Conservation (phyloP, 37 sponge, comb jelly and placozoan genomes). For the Haliclona indistincta region DNA sequence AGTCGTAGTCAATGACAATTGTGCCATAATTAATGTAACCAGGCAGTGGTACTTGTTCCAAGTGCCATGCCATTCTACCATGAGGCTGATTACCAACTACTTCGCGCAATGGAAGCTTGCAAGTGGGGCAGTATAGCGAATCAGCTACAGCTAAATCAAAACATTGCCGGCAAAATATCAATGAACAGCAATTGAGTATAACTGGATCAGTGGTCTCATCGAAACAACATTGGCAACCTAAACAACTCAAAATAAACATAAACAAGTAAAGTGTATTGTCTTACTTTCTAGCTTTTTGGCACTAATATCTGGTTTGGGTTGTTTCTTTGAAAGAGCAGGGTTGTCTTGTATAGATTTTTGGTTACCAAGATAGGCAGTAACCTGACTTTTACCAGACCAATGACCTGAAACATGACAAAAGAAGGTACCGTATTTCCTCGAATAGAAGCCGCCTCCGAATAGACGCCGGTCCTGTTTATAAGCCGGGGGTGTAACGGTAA, state of each 20-base stretch:
- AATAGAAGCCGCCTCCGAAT: too few relatives aligned
- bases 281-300: not conserved
- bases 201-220: constrained; percentile 3
- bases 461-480: too few relatives aligned
- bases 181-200: constrained; percentile 9
- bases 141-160: constrained; percentile 8
- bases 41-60: constrained; percentile 20
- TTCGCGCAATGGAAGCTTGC: constrained; percentile 40
- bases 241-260: not conserved
- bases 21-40: constrained; percentile 54
- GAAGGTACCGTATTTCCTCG: too few relatives aligned
- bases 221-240: constrained; percentile 13
- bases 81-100: constrained; percentile 59
- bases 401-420: too few relatives aligned
- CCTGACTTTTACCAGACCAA: too few relatives aligned
- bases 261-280: not conserved
- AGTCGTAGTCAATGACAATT: constrained; percentile 56
- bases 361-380: too few relatives aligned
- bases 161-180: constrained; percentile 12
- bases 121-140: constrained; percentile 57
- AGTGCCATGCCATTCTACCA: constrained; percentile 34
- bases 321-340: too few relatives aligned
- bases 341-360: too few relatives aligned
- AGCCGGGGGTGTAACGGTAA: too few relatives aligned
- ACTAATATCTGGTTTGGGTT: not conserved